These are phyloP conservation scores for Pimpla rufipes DNA, from an alignment of 2,888 invertebrate species.

Conservation along the genomic window DNA sequence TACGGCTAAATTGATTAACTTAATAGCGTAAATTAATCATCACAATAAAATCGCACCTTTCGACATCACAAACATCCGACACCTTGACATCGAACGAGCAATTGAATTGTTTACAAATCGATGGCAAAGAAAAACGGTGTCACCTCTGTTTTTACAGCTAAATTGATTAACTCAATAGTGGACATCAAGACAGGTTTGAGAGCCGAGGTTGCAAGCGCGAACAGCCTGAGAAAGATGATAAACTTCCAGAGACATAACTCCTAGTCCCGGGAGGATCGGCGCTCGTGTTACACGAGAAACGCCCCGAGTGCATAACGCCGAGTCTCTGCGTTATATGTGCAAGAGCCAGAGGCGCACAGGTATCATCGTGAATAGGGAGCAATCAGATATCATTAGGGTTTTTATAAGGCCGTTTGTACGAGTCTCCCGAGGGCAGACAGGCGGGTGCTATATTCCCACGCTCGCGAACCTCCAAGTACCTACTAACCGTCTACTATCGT, in stretches of 20 bases:
- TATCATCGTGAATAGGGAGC: constrained; percentile 83
- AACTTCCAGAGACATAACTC: constrained; percentile 34
- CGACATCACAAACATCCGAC: too few species aligned
- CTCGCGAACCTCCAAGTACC: constrained; percentile 65
- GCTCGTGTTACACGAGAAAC: constrained; percentile 37
- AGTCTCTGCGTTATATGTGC: constrained; percentile 47
- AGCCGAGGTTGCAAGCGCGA: background rate
- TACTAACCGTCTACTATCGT: constrained; percentile 44
- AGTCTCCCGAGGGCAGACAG: constrained; percentile 71
- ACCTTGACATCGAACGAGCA: too few species aligned
- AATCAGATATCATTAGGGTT: constrained; percentile 85
- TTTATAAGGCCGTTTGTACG: constrained; percentile 75
- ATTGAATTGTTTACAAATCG: background rate
- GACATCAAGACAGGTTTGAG: background rate
- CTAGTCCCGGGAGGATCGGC: constrained; percentile 57
- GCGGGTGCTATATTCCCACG: constrained; percentile 73
- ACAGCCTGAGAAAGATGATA: constrained; percentile 15
- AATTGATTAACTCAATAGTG: background rate
- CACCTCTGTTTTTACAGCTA: background rate
- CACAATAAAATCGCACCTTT: too few species aligned
- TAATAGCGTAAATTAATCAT: too few species aligned
- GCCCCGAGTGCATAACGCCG: constrained; percentile 59
- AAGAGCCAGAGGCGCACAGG: constrained; percentile 70
- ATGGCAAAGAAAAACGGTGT: background rate
- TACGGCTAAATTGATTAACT: too few species aligned